Evolutionary conservation across 1,140 invertebrate genomes (phyloP), one percentile per base, ranked within the genome.

Genomic region (Cydia strobilella): DNA sequence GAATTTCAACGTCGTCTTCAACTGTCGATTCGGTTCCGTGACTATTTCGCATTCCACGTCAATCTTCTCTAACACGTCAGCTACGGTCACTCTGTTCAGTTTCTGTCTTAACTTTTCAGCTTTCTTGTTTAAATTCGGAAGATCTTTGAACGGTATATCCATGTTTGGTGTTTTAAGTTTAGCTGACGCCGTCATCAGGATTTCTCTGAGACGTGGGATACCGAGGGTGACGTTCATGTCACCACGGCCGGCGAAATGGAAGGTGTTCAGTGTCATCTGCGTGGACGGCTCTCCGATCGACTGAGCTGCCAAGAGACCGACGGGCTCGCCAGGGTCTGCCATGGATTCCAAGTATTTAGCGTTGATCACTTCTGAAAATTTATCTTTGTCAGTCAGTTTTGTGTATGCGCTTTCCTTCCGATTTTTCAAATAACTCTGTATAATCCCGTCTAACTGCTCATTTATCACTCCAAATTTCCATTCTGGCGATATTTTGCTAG

Each of bases 181-280:
- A 13, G 95, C 96, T 1, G 97, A 97, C 0, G 98, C 98, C 79
- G 97, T 96, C 98, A 99, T 99, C 0, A 99, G 93, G 78, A 99
- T 99, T 95, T 99, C 99, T 84, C 98, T 94, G 1, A 99, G 93
- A 82, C 99, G 95, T 0, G 99, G 99, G 80, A 99, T 99, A 95
- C 98, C 99, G 1, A 99, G 94, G 0, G 99, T 99, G 0, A 99
- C 98, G 92, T 99, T 99, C 98, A 99, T 99, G 93, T 99, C 99
- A 94, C 99, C 98, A 93, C 98, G 96, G 90, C 99, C 99, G 82
- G 99, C 99, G 94, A 99, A 99, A 89, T 99, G 99, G 93, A 99
- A 99, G 45, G 99, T 99, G 85, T 99, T 99, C 78, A 99, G 90
- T 82, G 99, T 99, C 99, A 99, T 99, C 94, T 99, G 99, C 74